phyloP scores from a whole-genome alignment of 2,888 invertebrate species.

The Dermolepida albohirtum region DNA sequence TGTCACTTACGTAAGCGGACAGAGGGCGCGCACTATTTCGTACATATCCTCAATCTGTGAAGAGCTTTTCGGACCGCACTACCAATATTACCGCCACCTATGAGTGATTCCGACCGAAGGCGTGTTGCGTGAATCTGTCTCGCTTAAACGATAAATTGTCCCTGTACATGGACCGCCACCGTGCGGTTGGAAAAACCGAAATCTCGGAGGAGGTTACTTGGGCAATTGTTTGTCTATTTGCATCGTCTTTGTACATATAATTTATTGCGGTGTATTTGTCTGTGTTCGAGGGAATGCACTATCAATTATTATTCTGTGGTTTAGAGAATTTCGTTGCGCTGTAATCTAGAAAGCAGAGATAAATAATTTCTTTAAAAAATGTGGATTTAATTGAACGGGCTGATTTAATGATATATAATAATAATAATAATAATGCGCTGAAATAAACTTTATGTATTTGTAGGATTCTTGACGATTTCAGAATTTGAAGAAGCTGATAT shows the following conservation, averaged over 20 bases:
- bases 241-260: conserved; percentile 30
- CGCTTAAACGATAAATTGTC: conserved; percentile 20
- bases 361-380: too few species aligned
- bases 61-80: not conserved
- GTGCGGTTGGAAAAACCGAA: conserved; percentile 20
- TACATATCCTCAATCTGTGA: conserved; percentile 13
- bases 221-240: conserved; percentile 36
- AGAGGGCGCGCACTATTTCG: conserved; percentile 3
- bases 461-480: too few species aligned
- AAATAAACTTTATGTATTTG: too few species aligned
- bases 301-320: conserved; percentile 21
- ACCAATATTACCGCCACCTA: too few species aligned
- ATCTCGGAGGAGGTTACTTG: conserved; percentile 32
- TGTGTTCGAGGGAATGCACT: conserved; percentile 26
- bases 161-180: conserved; percentile 5
- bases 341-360: not conserved
- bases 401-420: too few species aligned
- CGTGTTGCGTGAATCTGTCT: too few species aligned
- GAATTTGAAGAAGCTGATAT: too few species aligned
- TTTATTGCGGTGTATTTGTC: conserved; percentile 25
- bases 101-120: too few species aligned
- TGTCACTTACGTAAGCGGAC: conserved; percentile 31
- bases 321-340: not conserved
- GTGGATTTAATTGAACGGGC: too few species aligned
- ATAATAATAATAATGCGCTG: too few species aligned